These are phyloP conservation scores for Pectinophora gossypiella DNA, from an alignment of 1,140 invertebrate genomes.

Conservation along the genomic window DNA sequence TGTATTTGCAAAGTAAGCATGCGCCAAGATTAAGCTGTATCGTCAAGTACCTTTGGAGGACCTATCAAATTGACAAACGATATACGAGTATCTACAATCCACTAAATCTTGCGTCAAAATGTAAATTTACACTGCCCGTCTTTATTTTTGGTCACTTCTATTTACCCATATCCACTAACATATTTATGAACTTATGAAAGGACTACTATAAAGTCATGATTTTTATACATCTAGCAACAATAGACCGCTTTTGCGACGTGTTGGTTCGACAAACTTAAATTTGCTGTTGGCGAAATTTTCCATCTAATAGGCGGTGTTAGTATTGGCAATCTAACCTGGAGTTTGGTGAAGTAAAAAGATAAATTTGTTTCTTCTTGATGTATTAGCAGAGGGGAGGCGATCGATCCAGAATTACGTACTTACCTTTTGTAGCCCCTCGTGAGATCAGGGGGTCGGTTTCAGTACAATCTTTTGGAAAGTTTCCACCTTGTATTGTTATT, in stretches of 20 bases:
- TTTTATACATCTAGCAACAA: constrained; percentile 48
- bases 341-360: constrained; percentile 4
- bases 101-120: no score
- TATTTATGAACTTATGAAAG: background rate
- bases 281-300: background rate
- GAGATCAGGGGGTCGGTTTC: background rate
- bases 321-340: background rate
- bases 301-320: no score
- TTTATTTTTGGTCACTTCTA: no score
- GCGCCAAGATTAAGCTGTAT: no score
- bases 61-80: no score
- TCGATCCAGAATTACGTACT: constrained; percentile 28
- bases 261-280: constrained; percentile 14
- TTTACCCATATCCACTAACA: no score
- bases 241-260: constrained; percentile 34
- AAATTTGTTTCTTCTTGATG: constrained; percentile 31
- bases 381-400: constrained; percentile 45
- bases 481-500: constrained; percentile 1
- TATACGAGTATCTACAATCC: no score
- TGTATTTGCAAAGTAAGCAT: no score
- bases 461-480: background rate
- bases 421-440: constrained; percentile 10
- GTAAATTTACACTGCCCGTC: no score
- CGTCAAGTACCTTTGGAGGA: no score
- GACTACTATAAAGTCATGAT: constrained; percentile 21